Conservation (phyloP, 2,113 vertebrate genomes). For the Chascanopsetta lugubris region DNA sequence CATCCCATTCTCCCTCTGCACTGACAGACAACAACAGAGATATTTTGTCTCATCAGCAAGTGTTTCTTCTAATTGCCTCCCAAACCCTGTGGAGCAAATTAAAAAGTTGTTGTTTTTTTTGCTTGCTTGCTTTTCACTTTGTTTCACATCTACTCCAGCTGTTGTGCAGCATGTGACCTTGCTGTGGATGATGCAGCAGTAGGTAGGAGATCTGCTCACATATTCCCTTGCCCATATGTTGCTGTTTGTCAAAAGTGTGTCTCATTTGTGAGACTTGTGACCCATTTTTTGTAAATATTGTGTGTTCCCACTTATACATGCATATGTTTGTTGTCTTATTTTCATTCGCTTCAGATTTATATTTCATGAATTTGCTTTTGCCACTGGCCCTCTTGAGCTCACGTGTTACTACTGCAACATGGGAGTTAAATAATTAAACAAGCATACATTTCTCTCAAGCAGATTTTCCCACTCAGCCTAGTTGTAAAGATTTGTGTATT, state of each 20-base stretch:
- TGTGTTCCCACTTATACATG: not conserved
- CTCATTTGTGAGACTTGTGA: not conserved
- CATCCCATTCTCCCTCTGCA: conserved; percentile 2
- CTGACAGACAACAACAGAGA: conserved; percentile 31
- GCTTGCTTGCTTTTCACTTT: conserved; percentile 50
- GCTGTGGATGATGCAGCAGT: not conserved
- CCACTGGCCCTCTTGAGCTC: not conserved
- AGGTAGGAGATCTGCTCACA: not conserved
- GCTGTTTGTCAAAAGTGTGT: not conserved
- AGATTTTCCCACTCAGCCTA: not conserved
- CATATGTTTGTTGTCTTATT: not conserved
- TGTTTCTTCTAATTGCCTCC: conserved; percentile 49
- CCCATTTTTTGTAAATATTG: not conserved
- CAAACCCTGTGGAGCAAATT: conserved; percentile 62
- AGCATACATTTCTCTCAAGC: not conserved
- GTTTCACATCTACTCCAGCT: not conserved
- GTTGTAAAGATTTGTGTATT: not conserved
- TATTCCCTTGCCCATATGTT: not conserved
- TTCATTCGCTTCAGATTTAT: not conserved
- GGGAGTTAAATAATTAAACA: not conserved
- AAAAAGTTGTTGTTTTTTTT: conserved; percentile 50
- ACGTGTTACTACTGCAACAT: not conserved
- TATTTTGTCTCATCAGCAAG: conserved; percentile 55
- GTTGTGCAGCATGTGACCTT: not conserved
- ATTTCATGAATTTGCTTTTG: not conserved